Evolutionary conservation across 2,888 invertebrate genomes (phyloP).

Genomic region (Diaphora mendica): DNA sequence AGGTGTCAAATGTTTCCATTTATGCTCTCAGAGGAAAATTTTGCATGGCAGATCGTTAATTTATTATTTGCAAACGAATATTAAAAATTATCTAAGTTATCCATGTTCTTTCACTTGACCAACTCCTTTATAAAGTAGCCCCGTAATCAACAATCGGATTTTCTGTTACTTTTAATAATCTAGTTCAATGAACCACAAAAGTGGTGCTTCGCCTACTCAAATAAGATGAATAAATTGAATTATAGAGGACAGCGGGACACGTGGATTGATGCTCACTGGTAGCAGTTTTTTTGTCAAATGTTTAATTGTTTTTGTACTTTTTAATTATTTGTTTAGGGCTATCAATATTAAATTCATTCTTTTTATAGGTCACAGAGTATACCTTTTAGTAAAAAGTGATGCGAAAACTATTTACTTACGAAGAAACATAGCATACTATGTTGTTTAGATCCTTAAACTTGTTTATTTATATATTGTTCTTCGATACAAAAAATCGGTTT

Average conservation of each 20-base stretch:
- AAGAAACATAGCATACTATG: too few species aligned
- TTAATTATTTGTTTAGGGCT: background rate
- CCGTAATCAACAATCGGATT: background rate
- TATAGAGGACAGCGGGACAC: background rate
- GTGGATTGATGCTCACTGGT: background rate
- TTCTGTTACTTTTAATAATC: background rate
- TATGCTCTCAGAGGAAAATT: background rate
- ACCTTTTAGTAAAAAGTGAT: too few species aligned
- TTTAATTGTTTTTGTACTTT: background rate
- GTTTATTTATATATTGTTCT: too few species aligned
- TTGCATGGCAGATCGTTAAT: too few species aligned
- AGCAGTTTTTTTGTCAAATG: conserved; percentile 5
- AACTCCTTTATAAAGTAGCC: background rate
- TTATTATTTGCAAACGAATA: background rate
- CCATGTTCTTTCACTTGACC: background rate
- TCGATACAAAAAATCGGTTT: background rate
- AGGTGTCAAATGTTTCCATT: too few species aligned
- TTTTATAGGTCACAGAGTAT: too few species aligned
- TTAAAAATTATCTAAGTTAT: background rate
- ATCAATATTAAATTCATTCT: too few species aligned
- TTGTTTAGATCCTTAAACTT: too few species aligned
- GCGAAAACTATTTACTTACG: too few species aligned
- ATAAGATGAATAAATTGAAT: background rate
- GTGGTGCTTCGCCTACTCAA: background rate
- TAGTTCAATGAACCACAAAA: background rate